Conservation (phyloP, 2,888 invertebrate species). For the Sericinus montela region DNA sequence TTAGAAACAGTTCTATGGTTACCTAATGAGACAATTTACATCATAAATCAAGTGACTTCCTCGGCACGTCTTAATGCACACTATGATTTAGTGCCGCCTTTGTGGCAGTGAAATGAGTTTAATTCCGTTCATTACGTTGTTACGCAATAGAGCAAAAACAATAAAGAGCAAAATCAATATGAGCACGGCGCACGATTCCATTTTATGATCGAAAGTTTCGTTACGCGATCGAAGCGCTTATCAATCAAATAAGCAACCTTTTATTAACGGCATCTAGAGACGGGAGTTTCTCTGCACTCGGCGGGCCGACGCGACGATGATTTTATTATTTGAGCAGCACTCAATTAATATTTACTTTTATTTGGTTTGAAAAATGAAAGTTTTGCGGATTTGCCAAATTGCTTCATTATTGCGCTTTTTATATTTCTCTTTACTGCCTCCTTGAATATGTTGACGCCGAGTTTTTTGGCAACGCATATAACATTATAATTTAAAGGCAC, state of each 20-base stretch:
- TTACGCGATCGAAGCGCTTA: conserved; percentile 5
- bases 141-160: conserved; percentile 25
- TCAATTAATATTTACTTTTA: conserved; percentile 8
- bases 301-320: not conserved
- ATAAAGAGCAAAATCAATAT: conserved; percentile 28
- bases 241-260: conserved; percentile 1
- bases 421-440: no score
- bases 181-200: conserved; percentile 24
- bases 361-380: conserved; percentile 2
- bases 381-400: not conserved
- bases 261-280: not conserved
- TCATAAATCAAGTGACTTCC: not conserved
- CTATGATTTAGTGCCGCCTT: conserved; percentile 11
- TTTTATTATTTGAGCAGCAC: not conserved
- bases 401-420: no score
- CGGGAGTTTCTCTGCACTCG: not conserved
- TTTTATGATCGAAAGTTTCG: conserved; percentile 30
- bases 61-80: conserved; percentile 2
- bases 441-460: no score
- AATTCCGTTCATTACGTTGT: conserved; percentile 22
- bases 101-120: conserved; percentile 8
- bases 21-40: conserved; percentile 5
- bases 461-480: no score
- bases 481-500: no score
- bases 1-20: conserved; percentile 1